Base-by-base conservation (phyloP, 1,140 invertebrate species). In the Brachionus sp. region DNA sequence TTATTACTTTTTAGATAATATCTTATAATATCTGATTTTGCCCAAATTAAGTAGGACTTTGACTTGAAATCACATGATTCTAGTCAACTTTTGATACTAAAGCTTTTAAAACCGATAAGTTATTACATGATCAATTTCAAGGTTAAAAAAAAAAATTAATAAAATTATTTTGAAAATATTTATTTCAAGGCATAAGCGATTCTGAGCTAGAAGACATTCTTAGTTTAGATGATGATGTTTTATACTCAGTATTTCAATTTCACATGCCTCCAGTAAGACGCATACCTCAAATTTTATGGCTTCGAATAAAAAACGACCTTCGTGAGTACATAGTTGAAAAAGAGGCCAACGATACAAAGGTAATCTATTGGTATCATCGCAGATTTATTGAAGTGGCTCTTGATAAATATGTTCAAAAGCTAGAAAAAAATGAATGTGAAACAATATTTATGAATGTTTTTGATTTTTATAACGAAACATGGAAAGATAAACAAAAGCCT, bases 321-420 rank as follows among this genome's bases (percentile, higher is more conserved):
- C 88, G 90, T 4, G 91, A 92, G 37, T 93, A 93, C 88, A 85
- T 94, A 35, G 90, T 91, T 46, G 92, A 92, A 90, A 88, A 88
- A 25, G 86, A 88, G 44, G 90, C 90, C 12, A 91, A 92, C 82
- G 90, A 90, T n/a, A 42, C 68, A 5, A 50, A 64, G 50, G 82
- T 83, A 0, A 64, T 83, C 12, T 75, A 73, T 16, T 83, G 82
- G 82, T 83, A 75, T 53, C 82, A 83, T 77, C 82, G 82, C 53
- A 23, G 68, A n/a, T 83, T 83, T 44, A 57, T 83, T 25, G 82
- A 83, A 64, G 82, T 83, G n/a, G 25, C 70, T 25, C 12, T 42
- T 13, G 13, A 57, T 2, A 29, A 33, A 25, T 83, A 83, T 42
- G 16, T 75, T 2, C 12, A 53, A 46, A 39, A 12, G 10, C 39